phyloP scores from a whole-genome alignment of 1,140 invertebrate genomes.

The Ips nitidus region DNA sequence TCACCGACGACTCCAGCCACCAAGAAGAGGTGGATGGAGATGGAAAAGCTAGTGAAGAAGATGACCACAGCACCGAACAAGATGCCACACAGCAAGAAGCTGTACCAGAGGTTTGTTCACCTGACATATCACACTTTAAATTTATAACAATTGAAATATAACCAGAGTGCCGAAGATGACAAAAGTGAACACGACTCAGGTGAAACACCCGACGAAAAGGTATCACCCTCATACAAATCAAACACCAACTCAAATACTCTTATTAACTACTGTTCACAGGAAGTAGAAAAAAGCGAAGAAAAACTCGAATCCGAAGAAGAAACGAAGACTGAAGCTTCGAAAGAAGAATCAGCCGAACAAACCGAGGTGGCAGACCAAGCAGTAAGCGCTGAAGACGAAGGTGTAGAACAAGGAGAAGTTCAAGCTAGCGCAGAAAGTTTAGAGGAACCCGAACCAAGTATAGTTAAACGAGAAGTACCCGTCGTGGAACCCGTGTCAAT shows the following conservation, averaged over 20 bases:
- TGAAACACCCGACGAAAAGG: slow-evolving; percentile 38
- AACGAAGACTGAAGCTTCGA: slow-evolving; percentile 22
- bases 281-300: slow-evolving; percentile 32
- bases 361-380: slow-evolving; percentile 11
- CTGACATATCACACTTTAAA: neutral
- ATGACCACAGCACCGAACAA: slow-evolving; percentile 56
- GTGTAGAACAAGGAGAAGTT: slow-evolving; percentile 23
- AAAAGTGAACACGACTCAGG: slow-evolving; percentile 35
- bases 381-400: slow-evolving; percentile 37
- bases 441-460: slow-evolving; percentile 25
- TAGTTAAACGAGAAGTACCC: slow-evolving; percentile 24
- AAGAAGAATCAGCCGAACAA: slow-evolving; percentile 32
- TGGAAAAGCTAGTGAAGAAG: slow-evolving; percentile 44
- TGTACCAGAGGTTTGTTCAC: slow-evolving; percentile 21
- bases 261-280: slow-evolving; percentile 1
- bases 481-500: slow-evolving; percentile 8
- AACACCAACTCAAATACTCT: too few relatives aligned
- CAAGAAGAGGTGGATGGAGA: slow-evolving; percentile 47
- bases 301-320: slow-evolving; percentile 33
- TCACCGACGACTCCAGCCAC: slow-evolving; percentile 54
- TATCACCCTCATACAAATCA: neutral
- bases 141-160: slow-evolving; percentile 6
- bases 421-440: slow-evolving; percentile 20
- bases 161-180: slow-evolving; percentile 28
- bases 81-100: slow-evolving; percentile 47